Base-by-base conservation (phyloP, 2,888 invertebrate species). In the Meteorus cinctellus region DNA sequence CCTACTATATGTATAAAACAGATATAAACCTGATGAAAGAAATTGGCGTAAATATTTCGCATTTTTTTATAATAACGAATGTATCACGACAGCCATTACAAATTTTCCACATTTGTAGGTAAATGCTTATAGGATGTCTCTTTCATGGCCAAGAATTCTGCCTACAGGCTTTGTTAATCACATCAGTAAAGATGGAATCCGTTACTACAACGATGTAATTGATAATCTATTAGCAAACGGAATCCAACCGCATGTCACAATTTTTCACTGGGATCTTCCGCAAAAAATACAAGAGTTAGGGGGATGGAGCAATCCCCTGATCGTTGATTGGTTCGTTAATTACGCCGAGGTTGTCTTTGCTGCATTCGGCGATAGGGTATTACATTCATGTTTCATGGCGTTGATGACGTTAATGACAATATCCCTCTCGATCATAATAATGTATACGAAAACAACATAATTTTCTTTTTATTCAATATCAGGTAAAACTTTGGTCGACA, bases 161-260 rank as follows among this genome's bases (percentile, higher is more conserved):
- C 85, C 84, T 0, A 77, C 75, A 12, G 84, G 84, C 55, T 77
- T 79, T 4, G 34, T 91, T 14, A 92, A 94, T 83, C 86, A 92
- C 27, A 90, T 95, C 27, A 97, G 95, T 86, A 90, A 91, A 59
- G 91, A 92, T 2, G 97, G 95, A 24, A 91, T 97, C 14, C 90
- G 92, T 75, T 96, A 96, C 89, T 97, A 97, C 87, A 94, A 93
- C 84, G 92, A 94, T 80, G 89, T 97, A 63, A 94, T 97, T 72
- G 91, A 95, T 83, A 94, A 93, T 82, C 90, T 96, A 8, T 80
- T 94, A 8, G 90, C 88, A 0, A 90, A 91, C 72, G 91, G 91
- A 16, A 93, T 95, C 74, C 86, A 89, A 68, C 94, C 95, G 0
- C 88, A 93, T 86, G 89, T 94, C 83, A 92, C 92, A 0, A 85